These are phyloP conservation scores for Limnephilus marmoratus DNA, from an alignment of 2,888 invertebrate genomes.

Conservation along the genomic window DNA sequence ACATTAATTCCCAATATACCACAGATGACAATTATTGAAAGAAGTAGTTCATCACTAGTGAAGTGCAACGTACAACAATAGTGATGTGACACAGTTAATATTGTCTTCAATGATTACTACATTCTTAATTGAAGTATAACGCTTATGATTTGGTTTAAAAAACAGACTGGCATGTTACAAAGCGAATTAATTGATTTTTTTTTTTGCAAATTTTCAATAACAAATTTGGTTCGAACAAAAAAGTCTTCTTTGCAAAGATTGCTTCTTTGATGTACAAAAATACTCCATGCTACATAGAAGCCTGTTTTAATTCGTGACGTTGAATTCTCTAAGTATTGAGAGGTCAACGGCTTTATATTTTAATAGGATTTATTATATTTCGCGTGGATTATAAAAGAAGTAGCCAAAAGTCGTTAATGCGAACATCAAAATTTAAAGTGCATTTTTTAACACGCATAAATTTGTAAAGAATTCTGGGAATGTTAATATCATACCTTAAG, in stretches of 20 bases:
- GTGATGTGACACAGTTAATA: too few relatives aligned
- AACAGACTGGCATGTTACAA: not conserved
- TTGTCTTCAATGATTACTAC: too few relatives aligned
- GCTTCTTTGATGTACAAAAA: not conserved
- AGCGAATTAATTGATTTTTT: too few relatives aligned
- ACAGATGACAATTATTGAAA: too few relatives aligned
- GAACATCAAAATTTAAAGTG: conserved; percentile 6
- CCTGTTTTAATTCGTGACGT: not conserved
- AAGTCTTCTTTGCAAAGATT: not conserved
- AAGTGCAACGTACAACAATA: too few relatives aligned
- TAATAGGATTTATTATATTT: not conserved
- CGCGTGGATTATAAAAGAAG: not conserved
- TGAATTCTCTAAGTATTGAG: not conserved
- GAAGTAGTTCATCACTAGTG: too few relatives aligned
- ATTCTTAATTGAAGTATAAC: too few relatives aligned
- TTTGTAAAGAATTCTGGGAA: conserved; percentile 6
- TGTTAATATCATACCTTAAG: not conserved
- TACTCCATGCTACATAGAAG: not conserved
- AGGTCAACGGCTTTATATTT: not conserved
- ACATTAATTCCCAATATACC: too few relatives aligned
- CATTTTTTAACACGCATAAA: not conserved
- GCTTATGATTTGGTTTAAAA: not conserved
- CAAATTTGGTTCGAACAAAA: not conserved
- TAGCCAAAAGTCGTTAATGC: conserved; percentile 9
- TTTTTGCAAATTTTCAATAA: not conserved